Evolutionary conservation across 2,888 invertebrate genomes (phyloP), one percentile per base, ranked within the genome.

Genomic region (Cyrtodaria siliqua): DNA sequence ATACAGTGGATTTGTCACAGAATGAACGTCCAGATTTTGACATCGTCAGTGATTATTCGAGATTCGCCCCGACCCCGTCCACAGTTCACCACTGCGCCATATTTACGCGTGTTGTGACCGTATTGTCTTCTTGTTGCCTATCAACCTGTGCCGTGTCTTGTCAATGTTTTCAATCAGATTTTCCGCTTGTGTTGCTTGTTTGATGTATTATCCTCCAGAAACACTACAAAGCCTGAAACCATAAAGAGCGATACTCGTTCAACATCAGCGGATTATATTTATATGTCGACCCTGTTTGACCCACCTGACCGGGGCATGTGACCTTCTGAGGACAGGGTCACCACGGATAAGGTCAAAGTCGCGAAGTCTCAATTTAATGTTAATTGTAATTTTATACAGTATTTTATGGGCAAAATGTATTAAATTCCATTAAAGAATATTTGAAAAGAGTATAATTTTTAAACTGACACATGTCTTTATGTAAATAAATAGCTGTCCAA

Each of bases 381-480:
- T 55, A 73, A 73, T 73, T 67, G 73, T 67, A 67, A 73, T 73
- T 73, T 73, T 61, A 73, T 73, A 66, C 73, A 50, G 50, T 33
- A 62, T 61, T 69, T 49, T 61, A 42, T 49, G 56, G 44, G 56
- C 38, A 55, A 73, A 73, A 61, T 61, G 67, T 67, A 61, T 73
- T 66, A 73, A 73, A 67, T 62, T 56, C 52, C 27, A 67, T 59
- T 23, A 67, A 44, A 40, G 26, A 29, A 57, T 33, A 44, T 42
- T 57, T 67, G 24, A 38, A 59, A 52, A 59, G 38, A 49, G 61
- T 56, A 33, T 23, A 42, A 47, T 66, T 44, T 62, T 61, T n/a
- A 53, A 61, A 50, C 44, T 73, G 73, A 73, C 61, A 55, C 47
- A 18, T 47, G 64, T 9, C 18, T 42, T 40, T 16, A 50, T 59